Base-by-base conservation (phyloP, 2,797 vertebrate genomes). In the Ceryle rudis region DNA sequence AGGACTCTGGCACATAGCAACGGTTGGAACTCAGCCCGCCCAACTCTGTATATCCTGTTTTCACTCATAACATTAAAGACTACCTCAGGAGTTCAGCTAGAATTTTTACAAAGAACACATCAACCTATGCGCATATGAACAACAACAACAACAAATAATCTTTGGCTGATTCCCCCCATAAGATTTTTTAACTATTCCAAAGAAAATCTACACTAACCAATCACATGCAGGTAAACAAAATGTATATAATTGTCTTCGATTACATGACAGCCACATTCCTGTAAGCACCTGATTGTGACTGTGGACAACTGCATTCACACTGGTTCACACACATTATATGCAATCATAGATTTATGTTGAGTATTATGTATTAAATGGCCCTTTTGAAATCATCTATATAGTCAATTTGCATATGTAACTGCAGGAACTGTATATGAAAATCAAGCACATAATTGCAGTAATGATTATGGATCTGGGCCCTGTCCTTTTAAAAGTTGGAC, bases 381-480 rank as follows among this genome's bases (percentile, higher is more conserved):
- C 1, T 46, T 62, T 22, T 21, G 92, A 79, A 62, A 92, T 49
- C 28, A 73, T 2, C 0, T 9, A 9, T 5, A 16, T 10, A 62
- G 87, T 47, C 81, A 65, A 75, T 29, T 33, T 93, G 58, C 73
- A 93, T 22, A 11, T n/a, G 14, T 33, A 86, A 61, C 64, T 71
- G 25, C 60, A 95, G 62, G 75, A 91, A 83, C 89, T 81, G 81
- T 92, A 91, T 28, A 83, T 33, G 87, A 62, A 84, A 91, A 94
- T 55, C 25, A 83, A 66, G 42, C 46, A 79, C 13, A 10, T 54
- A 83, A 91, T 55, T 88, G 69, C 75, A 72, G 12, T 70, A 75
- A 92, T 19, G 25, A 41, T 58, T 81, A 89, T 65, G 73, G 89
- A 95, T 51, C 75, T 62, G 54, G 49, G 65, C 57, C 49, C 75